Conservation (phyloP, 2,113 vertebrate species). For the Tiliqua scincoides region DNA sequence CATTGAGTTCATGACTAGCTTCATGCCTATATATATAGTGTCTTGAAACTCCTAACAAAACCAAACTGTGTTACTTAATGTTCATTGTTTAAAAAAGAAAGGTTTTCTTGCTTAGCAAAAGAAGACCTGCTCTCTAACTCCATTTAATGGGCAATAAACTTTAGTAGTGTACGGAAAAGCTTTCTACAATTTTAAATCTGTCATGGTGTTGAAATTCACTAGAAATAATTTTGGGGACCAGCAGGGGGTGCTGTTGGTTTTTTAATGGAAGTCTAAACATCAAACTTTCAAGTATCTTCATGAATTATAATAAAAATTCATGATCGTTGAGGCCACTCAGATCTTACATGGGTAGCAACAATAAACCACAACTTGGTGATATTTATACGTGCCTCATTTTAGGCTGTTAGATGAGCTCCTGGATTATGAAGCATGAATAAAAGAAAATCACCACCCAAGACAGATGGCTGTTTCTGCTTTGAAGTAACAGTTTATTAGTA, state of each 20-base stretch:
- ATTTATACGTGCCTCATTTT: background rate
- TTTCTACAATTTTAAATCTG: background rate
- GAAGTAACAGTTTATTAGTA: background rate
- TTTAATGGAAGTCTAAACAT: conserved; percentile 22
- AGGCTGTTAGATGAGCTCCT: background rate
- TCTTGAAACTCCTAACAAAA: background rate
- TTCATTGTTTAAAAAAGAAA: background rate
- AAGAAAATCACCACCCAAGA: background rate
- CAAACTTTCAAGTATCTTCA: background rate
- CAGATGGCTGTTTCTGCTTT: background rate
- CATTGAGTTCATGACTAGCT: background rate
- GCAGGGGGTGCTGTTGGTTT: conserved; percentile 79
- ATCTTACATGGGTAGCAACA: background rate
- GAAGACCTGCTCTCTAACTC: background rate
- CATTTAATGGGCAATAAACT: background rate
- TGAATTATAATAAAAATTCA: background rate
- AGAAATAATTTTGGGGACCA: conserved; percentile 51
- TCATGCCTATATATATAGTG: accelerated
- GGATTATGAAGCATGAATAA: background rate
- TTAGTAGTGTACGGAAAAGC: background rate
- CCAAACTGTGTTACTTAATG: background rate
- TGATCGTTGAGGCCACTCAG: background rate
- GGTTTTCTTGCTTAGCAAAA: background rate
- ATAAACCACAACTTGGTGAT: conserved; percentile 5
- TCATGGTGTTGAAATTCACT: conserved; percentile 12